Base-by-base conservation (phyloP, 2,797 vertebrate species). In the Galaxias olidus region DNA sequence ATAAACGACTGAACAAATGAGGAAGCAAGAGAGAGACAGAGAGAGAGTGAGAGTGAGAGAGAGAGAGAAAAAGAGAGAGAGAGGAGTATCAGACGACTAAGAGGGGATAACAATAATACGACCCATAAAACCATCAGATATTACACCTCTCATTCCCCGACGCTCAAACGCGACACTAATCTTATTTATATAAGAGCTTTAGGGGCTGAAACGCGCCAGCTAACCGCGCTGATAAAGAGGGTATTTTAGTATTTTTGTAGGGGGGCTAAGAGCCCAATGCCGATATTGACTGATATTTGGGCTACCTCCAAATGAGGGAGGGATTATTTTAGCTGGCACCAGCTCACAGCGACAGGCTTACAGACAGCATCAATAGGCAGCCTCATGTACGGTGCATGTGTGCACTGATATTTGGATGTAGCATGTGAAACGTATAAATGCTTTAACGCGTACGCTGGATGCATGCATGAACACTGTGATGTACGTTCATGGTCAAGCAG, bases 161-260 rank as follows among this genome's bases (percentile, higher is more conserved):
- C 77, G 87, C 87, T 91, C 88, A 87, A 88, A 90, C 72, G 76
- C 80, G 83, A 91, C 89, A 90, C 90, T 92, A 92, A 93, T 93
- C 91, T 90, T 92, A 91, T 91, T 92, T 92, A 91, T 91, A 91
- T 90, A 91, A 91, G 87, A 89, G 90, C 90, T 93, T 93, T 92
- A 89, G 75, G 75, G 88, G 85, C 85, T 90, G 82, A 83, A 76
- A 87, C 49, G 62, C 69, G 70, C 76, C 77, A 86, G 83, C 77
- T 82, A 86, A 79, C 83, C 63, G 65, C 69, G 61, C 83, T 71
- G 82, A 88, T 89, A 90, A 88, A 89, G 80, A 88, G 77, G 82
- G 71, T 59, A 66, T 90, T 90, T 90, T 84, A 87, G 68, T 62
- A 50, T 74, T 51, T 50, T 66, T 59, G 67, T 53, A 76, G 74